A percentile compares a stretch with the other conserved stretches of the same genome.
Evolutionary conservation across 1,140 invertebrate genomes (phyloP).

Genomic region (Drosophila sproati): DNA sequence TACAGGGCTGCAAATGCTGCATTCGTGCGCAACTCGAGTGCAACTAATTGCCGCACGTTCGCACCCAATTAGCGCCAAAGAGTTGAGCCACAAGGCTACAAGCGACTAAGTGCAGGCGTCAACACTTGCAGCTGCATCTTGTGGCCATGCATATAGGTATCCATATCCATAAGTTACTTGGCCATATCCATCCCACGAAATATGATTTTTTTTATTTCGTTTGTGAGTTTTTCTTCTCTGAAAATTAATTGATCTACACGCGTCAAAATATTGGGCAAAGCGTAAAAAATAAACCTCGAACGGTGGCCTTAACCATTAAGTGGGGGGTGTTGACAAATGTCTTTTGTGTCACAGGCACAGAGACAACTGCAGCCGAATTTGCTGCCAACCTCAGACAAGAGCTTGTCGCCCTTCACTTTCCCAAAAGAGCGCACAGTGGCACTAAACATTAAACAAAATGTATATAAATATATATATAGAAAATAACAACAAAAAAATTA

Average conservation of each 20-base stretch:
- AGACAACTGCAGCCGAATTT: constrained; percentile 16
- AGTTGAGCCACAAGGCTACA: constrained; percentile 46
- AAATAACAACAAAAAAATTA: too few relatives aligned
- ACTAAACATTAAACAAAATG: too few relatives aligned
- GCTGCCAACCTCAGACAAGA: constrained; percentile 13
- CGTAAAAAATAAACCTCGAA: constrained; percentile 14
- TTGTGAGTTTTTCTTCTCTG: constrained; percentile 4
- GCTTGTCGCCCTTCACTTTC: constrained; percentile 39
- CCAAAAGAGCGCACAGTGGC: constrained; percentile 21
- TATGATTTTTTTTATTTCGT: constrained; percentile 51
- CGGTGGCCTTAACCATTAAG: constrained; percentile 49
- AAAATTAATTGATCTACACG: constrained; percentile 68
- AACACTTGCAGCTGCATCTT: constrained; percentile 64
- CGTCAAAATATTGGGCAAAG: constrained; percentile 73
- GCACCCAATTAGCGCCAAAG: constrained; percentile 79
- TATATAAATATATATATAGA: not conserved
- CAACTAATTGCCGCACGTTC: constrained; percentile 80
- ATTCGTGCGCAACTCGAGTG: constrained; percentile 71
- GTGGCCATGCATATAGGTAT: constrained; percentile 1
- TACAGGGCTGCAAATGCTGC: constrained; percentile 22
- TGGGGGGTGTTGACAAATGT: constrained; percentile 81
- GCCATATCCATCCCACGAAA: constrained; percentile 26
- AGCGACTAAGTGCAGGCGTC: constrained; percentile 74
- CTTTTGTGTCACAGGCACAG: constrained; percentile 58
- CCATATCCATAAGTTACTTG: not conserved